These are phyloP conservation scores for Stichodactyla mertensii DNA, from an alignment of 64 coral and sea anemone genomes.

Conservation along the genomic window DNA sequence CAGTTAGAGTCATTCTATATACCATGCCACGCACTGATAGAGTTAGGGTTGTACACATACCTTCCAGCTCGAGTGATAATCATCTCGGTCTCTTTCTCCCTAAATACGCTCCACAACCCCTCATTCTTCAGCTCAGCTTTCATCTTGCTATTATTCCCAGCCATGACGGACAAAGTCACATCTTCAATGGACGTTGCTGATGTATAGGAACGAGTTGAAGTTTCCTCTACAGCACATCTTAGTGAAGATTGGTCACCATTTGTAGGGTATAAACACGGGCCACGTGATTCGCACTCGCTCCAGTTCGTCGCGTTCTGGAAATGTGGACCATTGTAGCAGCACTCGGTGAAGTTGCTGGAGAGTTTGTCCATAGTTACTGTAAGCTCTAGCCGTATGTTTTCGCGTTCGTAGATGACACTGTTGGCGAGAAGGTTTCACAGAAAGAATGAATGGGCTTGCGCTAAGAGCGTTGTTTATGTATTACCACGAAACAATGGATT, in stretches of 20 bases:
- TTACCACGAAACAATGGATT: not conserved
- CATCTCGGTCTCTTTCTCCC: constrained; percentile 69
- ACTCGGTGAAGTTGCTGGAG: not conserved
- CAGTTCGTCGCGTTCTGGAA: not conserved
- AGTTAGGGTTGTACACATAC: constrained; percentile 23
- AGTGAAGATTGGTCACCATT: constrained; percentile 3
- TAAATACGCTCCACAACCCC: constrained; percentile 56
- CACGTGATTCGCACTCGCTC: constrained; percentile 11
- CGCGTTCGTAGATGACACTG: not conserved
- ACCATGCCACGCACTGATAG: too few relatives aligned
- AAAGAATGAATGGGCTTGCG: not conserved
- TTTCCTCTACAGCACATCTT: not conserved
- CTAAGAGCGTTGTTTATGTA: not conserved
- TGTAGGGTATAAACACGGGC: not conserved
- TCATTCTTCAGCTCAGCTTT: constrained; percentile 58
- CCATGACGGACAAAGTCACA: constrained; percentile 23
- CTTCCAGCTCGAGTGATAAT: constrained; percentile 86
- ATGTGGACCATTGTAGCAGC: not conserved
- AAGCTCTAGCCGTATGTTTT: not conserved
- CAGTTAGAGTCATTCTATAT: not conserved
- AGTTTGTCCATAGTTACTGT: not conserved
- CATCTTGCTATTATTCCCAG: constrained; percentile 25
- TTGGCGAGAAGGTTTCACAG: not conserved
- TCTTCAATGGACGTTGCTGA: not conserved
- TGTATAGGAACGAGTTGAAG: not conserved